Evolutionary conservation across 2,113 vertebrate genomes (phyloP), one percentile per base, ranked within the genome.

Genomic region (Oxyruncus cristatus): DNA sequence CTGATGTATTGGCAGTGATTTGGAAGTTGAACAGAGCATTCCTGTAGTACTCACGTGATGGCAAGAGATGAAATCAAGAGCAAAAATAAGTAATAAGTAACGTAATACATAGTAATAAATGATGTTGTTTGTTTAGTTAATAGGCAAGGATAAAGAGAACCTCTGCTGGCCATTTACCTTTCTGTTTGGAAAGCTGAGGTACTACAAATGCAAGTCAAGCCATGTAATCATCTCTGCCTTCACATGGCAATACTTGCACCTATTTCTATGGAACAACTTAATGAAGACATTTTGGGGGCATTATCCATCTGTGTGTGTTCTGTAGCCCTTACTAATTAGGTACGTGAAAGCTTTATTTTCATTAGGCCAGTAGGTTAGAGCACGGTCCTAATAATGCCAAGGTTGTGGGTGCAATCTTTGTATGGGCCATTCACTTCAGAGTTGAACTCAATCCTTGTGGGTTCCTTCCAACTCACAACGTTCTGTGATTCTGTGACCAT

Each of bases 31-130:
- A 85, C 20, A 32, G 23, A 53, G 13, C 19, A 44, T 39, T 93
- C 37, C 24, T 62, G 9, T 30, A 47, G 46, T 13, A 83, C 2
- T 2, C 0, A 4, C 1, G 3, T 0, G 4, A 58, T 37, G 28
- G 52, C 55, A 80, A 88, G 28, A 82, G 33, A 68, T 44, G 24
- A 63, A 76, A 83, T 46, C 12, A 58, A 55, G 58, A 66, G 22
- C 33, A 86, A 88, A 93, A 83, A 20, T 59, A 63, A 0, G 3
- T 49, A 27, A 59, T n/a, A n/a, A n/a, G n/a, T n/a, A n/a, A n/a
- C n/a, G n/a, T n/a, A n/a, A n/a, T n/a, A n/a, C n/a, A n/a, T n/a
- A n/a, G n/a, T n/a, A n/a, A n/a, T n/a, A n/a, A n/a, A n/a, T n/a
- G n/a, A n/a, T 19, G 22, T 24, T 86, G n/a, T 42, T 56, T 70